phyloP scores from a whole-genome alignment of 2,113 vertebrate genomes.

The Phoenicopterus ruber region DNA sequence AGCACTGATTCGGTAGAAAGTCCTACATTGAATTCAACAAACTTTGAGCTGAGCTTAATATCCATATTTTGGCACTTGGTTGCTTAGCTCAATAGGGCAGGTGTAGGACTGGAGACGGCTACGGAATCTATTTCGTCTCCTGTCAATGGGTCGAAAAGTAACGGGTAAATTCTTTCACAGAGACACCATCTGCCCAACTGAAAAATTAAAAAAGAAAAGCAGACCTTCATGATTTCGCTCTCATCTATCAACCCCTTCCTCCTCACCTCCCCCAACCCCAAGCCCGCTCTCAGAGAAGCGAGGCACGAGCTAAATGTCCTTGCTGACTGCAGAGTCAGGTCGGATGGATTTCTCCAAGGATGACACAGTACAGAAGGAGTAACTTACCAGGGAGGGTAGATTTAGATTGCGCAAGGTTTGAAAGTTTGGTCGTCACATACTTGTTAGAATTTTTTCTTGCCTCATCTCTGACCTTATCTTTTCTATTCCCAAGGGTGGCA shows the following conservation, averaged over 20 bases:
- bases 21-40: not conserved
- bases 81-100: not conserved
- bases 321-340: not conserved
- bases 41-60: not conserved
- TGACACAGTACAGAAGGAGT: not conserved
- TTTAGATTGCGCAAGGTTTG: not conserved
- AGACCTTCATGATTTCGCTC: not conserved
- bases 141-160: not conserved
- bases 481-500: not conserved
- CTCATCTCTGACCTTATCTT: slow-evolving; percentile 18
- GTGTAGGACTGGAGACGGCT: not conserved
- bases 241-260: not conserved
- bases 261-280: not conserved
- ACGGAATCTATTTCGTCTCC: not conserved
- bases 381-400: not conserved
- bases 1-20: not conserved
- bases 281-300: not conserved
- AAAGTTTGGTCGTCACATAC: not conserved
- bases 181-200: rapidly evolving
- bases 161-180: not conserved
- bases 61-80: not conserved
- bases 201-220: not conserved
- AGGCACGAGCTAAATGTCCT: not conserved
- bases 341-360: not conserved
- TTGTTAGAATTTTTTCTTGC: not conserved